Conservation (phyloP, 2,113 vertebrate species). For the Sorex fumeus region DNA sequence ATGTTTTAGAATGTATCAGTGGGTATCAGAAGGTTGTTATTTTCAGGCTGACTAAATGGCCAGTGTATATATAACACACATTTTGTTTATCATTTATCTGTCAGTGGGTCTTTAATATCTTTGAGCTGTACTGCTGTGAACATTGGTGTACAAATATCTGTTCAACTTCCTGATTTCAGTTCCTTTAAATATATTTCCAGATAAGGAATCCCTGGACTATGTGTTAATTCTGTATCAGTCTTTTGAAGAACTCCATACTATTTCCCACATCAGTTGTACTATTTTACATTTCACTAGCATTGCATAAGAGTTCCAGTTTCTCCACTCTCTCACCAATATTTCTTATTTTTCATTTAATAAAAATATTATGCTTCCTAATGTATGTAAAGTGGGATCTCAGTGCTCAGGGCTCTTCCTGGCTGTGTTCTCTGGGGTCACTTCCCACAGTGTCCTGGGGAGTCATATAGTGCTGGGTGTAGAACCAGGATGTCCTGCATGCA, state of each 20-base stretch:
- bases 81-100: constrained; percentile 24
- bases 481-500: too few relatives aligned
- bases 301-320: not conserved
- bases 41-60: not conserved
- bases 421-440: too few relatives aligned
- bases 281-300: constrained; percentile 9
- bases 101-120: not conserved
- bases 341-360: not conserved
- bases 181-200: not conserved
- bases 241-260: not conserved
- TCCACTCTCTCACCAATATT: not conserved
- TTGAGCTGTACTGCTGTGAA: not conserved
- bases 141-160: not conserved
- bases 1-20: not conserved
- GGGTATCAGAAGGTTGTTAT: constrained; percentile 28
- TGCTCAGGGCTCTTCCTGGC: not conserved
- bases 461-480: too few relatives aligned
- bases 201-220: not conserved
- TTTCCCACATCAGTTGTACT: not conserved
- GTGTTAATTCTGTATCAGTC: not conserved
- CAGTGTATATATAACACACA: not conserved
- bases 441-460: too few relatives aligned
- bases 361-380: not conserved
- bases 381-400: not conserved
- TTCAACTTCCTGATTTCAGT: constrained; percentile 29